Base-by-base conservation (phyloP, 2,888 invertebrate genomes). In the Zaprionus bogoriensis region DNA sequence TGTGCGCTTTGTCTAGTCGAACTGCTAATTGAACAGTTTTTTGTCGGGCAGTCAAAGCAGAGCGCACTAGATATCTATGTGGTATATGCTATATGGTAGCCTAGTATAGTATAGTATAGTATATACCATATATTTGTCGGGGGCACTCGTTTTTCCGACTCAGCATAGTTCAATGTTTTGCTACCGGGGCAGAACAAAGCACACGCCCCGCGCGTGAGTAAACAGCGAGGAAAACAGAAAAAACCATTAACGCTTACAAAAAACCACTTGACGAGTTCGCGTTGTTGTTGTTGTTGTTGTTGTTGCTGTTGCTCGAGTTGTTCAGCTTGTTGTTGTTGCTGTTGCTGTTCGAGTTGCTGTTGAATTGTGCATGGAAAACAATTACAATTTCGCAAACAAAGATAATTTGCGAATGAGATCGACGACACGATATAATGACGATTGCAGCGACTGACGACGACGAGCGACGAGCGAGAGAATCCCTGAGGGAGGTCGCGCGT, bases 351-450 rank as follows among this genome's bases (percentile, higher is more conserved):
- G 44, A 50, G 12, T 63, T 74, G 23, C 50, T 75, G 23, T 39
- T 48, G 59, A 74, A 67, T 67, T 67, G 83, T 63, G 74, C 54
- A 65, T 64, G 54, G 57, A 64, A 71, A 80, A 86, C 84, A 80
- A 80, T 83, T 80, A 73, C 77, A 67, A 83, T 77, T 86, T 86
- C 67, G 84, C 84, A 77, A 86, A 83, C 86, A 79, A 83, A 80
- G 80, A 76, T 82, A 73, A 79, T 85, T 86, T 79, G 77, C 77
- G 74, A 76, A 73, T 67, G 77, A 73, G 86, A 76, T 79, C 77
- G 86, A 67, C 86, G 74, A 67, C 62, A 67, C 67, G 65, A 77
- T 76, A 69, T 51, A 74, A 62, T 72, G 82, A 76, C 73, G 53
- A 69, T 38, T 60, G 46, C 60, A 39, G 32, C 32, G 17, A 36